These are phyloP conservation scores for Gymnobelideus leadbeateri DNA, from an alignment of 2,113 vertebrate species.

Conservation along the genomic window DNA sequence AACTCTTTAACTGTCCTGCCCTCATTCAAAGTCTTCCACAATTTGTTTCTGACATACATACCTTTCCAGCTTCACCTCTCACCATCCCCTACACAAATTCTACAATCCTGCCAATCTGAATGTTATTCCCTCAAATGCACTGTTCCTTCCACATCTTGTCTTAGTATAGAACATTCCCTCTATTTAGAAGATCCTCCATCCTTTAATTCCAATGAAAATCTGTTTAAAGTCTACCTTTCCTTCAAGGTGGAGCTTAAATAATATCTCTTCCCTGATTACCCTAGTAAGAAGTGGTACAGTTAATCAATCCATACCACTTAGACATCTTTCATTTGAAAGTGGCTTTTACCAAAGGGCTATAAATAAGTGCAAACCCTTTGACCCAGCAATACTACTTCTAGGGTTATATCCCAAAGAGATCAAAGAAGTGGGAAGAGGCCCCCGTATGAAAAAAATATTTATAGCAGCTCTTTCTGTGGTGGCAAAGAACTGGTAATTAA, in stretches of 20 bases:
- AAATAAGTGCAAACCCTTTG: too few relatives aligned
- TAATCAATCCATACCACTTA: background rate
- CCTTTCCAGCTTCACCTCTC: background rate
- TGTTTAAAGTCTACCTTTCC: conserved; percentile 6
- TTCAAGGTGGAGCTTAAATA: background rate
- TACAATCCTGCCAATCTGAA: background rate
- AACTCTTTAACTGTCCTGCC: background rate
- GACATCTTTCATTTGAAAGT: background rate
- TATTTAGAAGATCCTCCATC: background rate
- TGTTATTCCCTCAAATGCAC: background rate
- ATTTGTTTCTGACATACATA: background rate
- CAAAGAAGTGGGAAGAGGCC: too few relatives aligned
- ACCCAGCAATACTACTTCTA: too few relatives aligned
- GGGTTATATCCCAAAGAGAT: too few relatives aligned
- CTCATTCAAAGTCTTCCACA: conserved; percentile 16
- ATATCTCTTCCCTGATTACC: background rate
- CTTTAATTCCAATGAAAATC: background rate
- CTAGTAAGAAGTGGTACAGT: background rate
- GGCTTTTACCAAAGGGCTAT: too few relatives aligned
- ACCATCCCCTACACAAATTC: background rate
- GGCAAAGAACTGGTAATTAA: too few relatives aligned
- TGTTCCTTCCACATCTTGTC: background rate
- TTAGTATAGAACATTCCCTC: background rate
- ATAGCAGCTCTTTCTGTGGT: too few relatives aligned
- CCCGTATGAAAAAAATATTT: too few relatives aligned